Percentiles rank a stretch among this genome's conserved stretches.
phyloP scores from a whole-genome alignment of 2,113 vertebrate genomes.

The Astur gentilis region DNA sequence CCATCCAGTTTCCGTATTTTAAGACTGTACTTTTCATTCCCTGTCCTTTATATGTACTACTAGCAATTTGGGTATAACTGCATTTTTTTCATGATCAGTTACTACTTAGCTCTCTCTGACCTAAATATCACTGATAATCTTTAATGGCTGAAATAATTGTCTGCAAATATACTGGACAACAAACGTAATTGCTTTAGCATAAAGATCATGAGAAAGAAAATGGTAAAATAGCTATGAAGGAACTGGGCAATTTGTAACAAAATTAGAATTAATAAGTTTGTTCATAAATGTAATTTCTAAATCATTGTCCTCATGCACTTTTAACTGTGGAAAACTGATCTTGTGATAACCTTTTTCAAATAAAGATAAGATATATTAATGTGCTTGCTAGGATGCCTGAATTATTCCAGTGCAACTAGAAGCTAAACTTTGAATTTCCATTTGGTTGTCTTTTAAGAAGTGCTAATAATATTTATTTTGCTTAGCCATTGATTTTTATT shows the following conservation, averaged over 20 bases:
- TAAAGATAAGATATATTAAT: neutral
- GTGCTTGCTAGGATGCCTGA: neutral
- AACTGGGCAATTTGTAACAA: neutral
- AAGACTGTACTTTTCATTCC: neutral
- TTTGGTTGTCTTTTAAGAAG: neutral
- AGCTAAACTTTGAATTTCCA: neutral
- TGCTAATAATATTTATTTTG: neutral
- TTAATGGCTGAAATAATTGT: neutral
- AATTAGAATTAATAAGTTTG: neutral
- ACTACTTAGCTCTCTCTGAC: neutral
- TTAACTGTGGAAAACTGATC: neutral
- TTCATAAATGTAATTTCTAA: neutral
- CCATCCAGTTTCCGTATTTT: neutral
- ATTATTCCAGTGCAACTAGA: neutral
- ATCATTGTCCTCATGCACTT: neutral
- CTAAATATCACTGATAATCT: neutral
- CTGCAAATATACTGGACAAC: neutral
- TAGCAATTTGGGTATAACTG: neutral
- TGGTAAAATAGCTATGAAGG: neutral
- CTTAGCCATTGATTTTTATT: neutral
- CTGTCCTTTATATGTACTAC: neutral
- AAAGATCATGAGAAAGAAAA: neutral
- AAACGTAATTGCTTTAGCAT: neutral
- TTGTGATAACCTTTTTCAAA: neutral
- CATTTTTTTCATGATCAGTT: neutral